These are phyloP conservation scores for Ochropleura leucogaster DNA, from an alignment of 2,888 invertebrate species.

Conservation along the genomic window DNA sequence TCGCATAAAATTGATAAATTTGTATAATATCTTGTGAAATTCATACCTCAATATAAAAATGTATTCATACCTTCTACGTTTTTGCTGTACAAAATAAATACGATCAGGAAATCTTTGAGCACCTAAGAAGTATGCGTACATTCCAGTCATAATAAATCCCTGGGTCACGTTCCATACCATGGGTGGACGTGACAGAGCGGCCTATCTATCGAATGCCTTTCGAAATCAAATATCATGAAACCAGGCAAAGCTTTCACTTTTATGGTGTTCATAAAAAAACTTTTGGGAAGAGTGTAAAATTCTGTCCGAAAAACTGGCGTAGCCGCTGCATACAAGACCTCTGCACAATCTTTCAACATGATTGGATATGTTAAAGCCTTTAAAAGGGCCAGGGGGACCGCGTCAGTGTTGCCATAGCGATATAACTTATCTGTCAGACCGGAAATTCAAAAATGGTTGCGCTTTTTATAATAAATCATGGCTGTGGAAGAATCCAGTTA, in stretches of 20 bases:
- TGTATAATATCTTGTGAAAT: conserved; percentile 1
- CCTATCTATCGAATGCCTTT: background rate
- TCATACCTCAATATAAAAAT: background rate
- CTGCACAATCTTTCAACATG: conserved; percentile 59
- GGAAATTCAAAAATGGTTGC: conserved; percentile 36
- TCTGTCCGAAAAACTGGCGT: conserved; percentile 21
- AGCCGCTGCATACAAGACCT: conserved; percentile 27
- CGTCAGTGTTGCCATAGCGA: conserved; percentile 30
- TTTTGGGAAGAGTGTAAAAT: background rate
- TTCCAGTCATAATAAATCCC: conserved; percentile 19
- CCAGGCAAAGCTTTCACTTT: conserved; percentile 9
- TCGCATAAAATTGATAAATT: conserved; percentile 4
- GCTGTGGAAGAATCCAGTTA: conserved; percentile 29
- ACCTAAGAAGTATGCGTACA: background rate
- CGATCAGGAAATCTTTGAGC: background rate
- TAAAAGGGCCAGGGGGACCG: conserved; percentile 31
- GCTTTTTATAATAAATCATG: conserved; percentile 49
- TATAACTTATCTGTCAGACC: conserved; percentile 22
- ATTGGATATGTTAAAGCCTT: conserved; percentile 52
- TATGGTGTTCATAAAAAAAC: background rate
- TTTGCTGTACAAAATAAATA: background rate
- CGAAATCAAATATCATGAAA: conserved; percentile 7
- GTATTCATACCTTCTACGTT: conserved; percentile 1
- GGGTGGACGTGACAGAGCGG: conserved; percentile 13
- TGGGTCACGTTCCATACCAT: conserved; percentile 21